Base-by-base conservation (phyloP, 2,113 vertebrate genomes). In the Fregetta grallaria region DNA sequence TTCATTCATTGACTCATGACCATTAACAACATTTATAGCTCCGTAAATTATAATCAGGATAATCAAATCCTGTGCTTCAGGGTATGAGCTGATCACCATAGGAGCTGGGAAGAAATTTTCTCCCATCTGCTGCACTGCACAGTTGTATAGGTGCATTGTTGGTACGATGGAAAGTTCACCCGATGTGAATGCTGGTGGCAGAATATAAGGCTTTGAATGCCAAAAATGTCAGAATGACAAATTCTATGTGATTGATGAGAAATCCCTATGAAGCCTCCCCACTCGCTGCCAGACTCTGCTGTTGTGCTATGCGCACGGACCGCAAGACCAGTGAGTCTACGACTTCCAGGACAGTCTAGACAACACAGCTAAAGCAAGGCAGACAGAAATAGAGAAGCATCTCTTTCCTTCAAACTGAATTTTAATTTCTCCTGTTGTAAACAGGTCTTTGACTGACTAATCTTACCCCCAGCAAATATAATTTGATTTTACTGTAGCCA, bases 381-480 rank as follows among this genome's bases (percentile, higher is more conserved):
- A 93, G 80, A 53, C 82, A 95, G 89, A 90, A 96, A 92, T 1
- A 66, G 70, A 96, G 74, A 79, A 78, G 50, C 50, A 85, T 71
- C 59, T 74, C 80, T 86, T 91, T 62, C 58, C 58, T 88, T 62
- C 42, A 44, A 76, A 68, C 55, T 62, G 45, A 76, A 91, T 95
- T 95, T 93, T 90, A 91, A 96, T 79, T 94, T 70, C 49, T 89
- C 49, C 71, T 77, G 45, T 52, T 89, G 81, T 90, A 96, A 96
- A 96, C 88, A 96, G 84, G 74, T 79, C 78, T 55, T 63, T 63
- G 59, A 95, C 87, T 93, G 84, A 89, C n/a, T 95, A 92, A 86
- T 93, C 78, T 94, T 88, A 97, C 91, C 87, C 79, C 93, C 89
- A 95, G 74, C 84, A 97, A 96, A 96, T 76, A 96, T 97, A 97